Conservation (phyloP, 2,113 vertebrate genomes). For the Colossoma macropomum region DNA sequence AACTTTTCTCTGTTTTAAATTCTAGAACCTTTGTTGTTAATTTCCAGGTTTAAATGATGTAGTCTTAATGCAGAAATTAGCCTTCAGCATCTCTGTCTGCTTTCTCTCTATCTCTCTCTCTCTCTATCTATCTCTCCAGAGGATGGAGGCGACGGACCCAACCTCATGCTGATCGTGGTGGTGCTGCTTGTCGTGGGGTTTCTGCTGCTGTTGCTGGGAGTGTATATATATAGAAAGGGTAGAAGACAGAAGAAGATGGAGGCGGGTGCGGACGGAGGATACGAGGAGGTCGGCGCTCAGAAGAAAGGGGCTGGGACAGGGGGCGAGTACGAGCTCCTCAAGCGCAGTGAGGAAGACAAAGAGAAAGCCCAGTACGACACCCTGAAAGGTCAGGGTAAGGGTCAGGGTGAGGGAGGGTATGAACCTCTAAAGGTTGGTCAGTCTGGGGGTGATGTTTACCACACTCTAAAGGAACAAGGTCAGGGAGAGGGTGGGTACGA, state of each 20-base stretch:
- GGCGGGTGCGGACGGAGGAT: not conserved
- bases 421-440: conserved; percentile 22
- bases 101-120: not conserved
- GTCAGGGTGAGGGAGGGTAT: conserved; percentile 40
- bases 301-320: not conserved
- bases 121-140: not conserved
- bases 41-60: too few relatives aligned
- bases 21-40: too few relatives aligned
- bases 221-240: not conserved
- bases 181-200: not conserved
- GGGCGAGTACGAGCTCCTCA: conserved; percentile 38
- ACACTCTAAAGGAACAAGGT: conserved; percentile 31
- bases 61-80: too few relatives aligned
- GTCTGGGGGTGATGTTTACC: conserved; percentile 19
- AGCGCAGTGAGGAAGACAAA: not conserved
- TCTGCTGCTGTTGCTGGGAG: not conserved
- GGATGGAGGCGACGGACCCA: not conserved
- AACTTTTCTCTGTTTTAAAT: too few relatives aligned
- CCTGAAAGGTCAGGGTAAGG: conserved; percentile 11
- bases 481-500: conserved; percentile 47
- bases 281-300: not conserved
- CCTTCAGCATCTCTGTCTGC: not conserved
- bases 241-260: not conserved
- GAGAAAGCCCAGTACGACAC: not conserved
- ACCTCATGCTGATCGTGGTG: not conserved